Evolutionary conservation across 2,888 invertebrate genomes (phyloP).

Genomic region (Malthinus flaveolus): DNA sequence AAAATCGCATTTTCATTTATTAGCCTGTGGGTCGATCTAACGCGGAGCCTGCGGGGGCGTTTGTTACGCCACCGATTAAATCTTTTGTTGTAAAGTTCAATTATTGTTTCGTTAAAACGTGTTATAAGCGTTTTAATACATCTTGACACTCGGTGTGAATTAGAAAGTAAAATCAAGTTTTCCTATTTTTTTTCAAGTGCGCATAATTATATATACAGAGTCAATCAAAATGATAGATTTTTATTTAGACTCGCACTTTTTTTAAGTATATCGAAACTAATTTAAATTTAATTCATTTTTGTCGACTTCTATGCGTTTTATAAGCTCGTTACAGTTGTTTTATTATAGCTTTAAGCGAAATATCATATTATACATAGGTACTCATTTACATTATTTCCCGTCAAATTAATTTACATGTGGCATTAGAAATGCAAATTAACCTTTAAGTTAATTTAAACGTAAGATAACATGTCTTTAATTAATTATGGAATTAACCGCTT

Average conservation of each 20-base stretch:
- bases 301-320: slow-evolving; percentile 14
- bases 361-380: slow-evolving; percentile 26
- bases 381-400: slow-evolving; percentile 36
- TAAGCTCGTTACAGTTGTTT: slow-evolving; percentile 27
- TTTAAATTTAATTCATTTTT: slow-evolving; percentile 26
- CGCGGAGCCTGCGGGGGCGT: too few relatives aligned
- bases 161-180: too few relatives aligned
- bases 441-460: slow-evolving; percentile 34
- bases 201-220: too few relatives aligned
- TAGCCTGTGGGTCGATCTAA: too few relatives aligned
- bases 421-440: slow-evolving; percentile 39
- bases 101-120: too few relatives aligned
- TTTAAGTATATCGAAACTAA: slow-evolving; percentile 5
- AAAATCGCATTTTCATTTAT: too few relatives aligned
- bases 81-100: too few relatives aligned
- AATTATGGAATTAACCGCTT: slow-evolving; percentile 29
- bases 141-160: too few relatives aligned
- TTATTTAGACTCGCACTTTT: slow-evolving; percentile 1
- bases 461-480: slow-evolving; percentile 36
- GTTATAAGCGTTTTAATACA: too few relatives aligned
- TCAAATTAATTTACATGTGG: slow-evolving; percentile 36
- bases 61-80: too few relatives aligned
- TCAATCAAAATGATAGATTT: slow-evolving; percentile 2
- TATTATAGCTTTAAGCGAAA: slow-evolving; percentile 21
- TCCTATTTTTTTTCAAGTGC: too few relatives aligned